These are phyloP conservation scores for Anomalospiza imberbis DNA, from an alignment of 2,797 vertebrate genomes.

Conservation along the genomic window DNA sequence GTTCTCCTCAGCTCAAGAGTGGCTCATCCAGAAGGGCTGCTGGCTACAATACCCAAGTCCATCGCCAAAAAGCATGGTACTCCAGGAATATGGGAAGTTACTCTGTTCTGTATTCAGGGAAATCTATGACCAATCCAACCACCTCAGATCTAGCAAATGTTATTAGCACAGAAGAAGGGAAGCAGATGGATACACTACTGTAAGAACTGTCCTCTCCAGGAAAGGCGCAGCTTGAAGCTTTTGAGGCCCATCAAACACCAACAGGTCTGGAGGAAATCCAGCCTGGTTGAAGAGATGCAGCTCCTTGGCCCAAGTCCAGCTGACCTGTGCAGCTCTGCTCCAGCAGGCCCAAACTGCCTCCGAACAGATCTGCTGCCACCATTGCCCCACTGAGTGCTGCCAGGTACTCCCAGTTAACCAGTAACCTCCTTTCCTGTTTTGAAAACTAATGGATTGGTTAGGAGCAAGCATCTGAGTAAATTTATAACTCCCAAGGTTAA, in stretches of 20 bases:
- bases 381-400: accelerated
- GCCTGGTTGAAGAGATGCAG: neutral
- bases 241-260: neutral
- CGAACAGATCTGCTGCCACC: accelerated
- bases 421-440: neutral
- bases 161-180: neutral
- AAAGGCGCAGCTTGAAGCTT: neutral
- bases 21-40: neutral
- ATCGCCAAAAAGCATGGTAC: neutral
- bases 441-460: neutral
- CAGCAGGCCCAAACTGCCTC: neutral
- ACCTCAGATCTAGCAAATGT: neutral
- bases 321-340: neutral
- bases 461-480: neutral
- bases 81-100: neutral
- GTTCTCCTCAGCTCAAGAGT: neutral
- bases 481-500: neutral
- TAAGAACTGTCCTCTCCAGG: neutral
- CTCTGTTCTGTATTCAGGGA: neutral
- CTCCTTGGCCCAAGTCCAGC: neutral
- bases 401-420: neutral
- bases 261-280: neutral
- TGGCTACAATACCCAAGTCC: neutral
- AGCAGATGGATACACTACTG: accelerated
- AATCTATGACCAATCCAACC: neutral